These are phyloP conservation scores for Acrobasis consociella DNA, from an alignment of 2,888 invertebrate species.

Conservation along the genomic window DNA sequence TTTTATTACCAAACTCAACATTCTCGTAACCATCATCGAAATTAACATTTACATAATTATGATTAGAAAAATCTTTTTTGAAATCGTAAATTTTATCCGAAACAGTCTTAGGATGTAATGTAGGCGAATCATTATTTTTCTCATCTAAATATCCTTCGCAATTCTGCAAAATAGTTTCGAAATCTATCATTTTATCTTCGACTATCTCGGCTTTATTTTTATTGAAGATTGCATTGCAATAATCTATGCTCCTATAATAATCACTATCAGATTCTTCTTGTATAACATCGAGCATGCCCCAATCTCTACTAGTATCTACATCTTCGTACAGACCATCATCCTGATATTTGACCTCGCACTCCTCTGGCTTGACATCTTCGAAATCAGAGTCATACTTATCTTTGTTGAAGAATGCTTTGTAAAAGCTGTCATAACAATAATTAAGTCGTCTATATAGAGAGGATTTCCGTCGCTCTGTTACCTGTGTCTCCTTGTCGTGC, in stretches of 20 bases:
- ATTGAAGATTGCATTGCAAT: conserved; percentile 54
- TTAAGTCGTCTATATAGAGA: conserved; percentile 73
- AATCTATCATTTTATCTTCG: conserved; percentile 26
- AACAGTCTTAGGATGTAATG: conserved; percentile 61
- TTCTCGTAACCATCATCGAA: conserved; percentile 45
- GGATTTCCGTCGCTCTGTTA: conserved; percentile 60
- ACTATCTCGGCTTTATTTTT: neutral
- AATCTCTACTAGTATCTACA: conserved; percentile 58
- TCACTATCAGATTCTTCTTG: conserved; percentile 78
- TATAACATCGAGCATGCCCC: conserved; percentile 67
- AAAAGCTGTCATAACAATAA: conserved; percentile 77
- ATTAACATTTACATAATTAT: conserved; percentile 67
- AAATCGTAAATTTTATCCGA: conserved; percentile 71
- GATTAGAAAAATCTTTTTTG: conserved; percentile 71
- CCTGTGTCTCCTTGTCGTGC: conserved; percentile 90
- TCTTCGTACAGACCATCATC: conserved; percentile 72
- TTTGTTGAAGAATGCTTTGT: conserved; percentile 69
- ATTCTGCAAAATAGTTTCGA: conserved; percentile 27
- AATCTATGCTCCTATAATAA: conserved; percentile 74
- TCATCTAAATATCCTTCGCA: conserved; percentile 40
- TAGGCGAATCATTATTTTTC: conserved; percentile 41
- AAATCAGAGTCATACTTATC: conserved; percentile 59
- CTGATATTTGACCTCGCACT: conserved; percentile 37
- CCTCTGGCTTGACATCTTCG: conserved; percentile 33
- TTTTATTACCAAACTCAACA: conserved; percentile 47